phyloP scores from a whole-genome alignment of 2,888 invertebrate species.

The Syrista parreyssii region DNA sequence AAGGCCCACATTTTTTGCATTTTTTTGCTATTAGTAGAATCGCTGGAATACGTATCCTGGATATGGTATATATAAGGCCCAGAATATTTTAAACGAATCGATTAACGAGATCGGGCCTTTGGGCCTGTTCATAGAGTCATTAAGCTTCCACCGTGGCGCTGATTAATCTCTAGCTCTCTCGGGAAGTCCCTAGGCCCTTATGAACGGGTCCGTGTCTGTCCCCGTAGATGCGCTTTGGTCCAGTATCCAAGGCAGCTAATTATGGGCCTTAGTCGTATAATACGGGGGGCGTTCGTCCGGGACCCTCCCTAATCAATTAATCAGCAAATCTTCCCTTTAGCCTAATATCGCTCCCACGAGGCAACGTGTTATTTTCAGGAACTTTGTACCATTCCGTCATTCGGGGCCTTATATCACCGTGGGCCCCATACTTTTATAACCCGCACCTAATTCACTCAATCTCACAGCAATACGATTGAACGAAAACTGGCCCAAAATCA shows the following conservation, averaged over 20 bases:
- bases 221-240: conserved; percentile 4
- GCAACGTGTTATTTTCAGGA: conserved; percentile 33
- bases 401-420: no score
- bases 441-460: no score
- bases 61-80: no score
- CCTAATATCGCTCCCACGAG: conserved; percentile 6
- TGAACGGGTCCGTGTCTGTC: conserved; percentile 12
- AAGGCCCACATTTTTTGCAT: no score
- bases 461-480: no score
- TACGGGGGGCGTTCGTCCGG: conserved; percentile 32
- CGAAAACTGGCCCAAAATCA: no score
- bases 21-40: no score
- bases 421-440: no score
- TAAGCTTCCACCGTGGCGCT: conserved; percentile 29
- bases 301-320: conserved; percentile 63
- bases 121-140: conserved; percentile 44
- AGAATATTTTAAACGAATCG: background rate
- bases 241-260: conserved; percentile 40
- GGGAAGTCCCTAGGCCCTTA: conserved; percentile 14
- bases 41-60: no score
- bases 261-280: conserved; percentile 36
- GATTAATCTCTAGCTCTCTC: conserved; percentile 21
- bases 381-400: no score
- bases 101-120: background rate
- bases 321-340: conserved; percentile 59